phyloP scores from a whole-genome alignment of 1,140 invertebrate species.

The Prorops nasuta region DNA sequence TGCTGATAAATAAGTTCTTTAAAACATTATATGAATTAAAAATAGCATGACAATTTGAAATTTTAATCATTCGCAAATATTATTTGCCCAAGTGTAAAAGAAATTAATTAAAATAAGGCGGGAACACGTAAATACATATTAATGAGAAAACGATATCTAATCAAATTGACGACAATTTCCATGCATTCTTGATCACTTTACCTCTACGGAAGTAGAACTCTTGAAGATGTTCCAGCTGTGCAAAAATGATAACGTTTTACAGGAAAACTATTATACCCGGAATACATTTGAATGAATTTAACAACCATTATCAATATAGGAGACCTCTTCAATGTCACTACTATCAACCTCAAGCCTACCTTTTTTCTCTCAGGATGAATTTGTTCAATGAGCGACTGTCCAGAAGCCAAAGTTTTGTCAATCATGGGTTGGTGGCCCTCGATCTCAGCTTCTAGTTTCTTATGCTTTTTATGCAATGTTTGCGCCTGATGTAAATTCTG shows the following conservation, averaged over 20 bases:
- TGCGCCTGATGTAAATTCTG: conserved; percentile 89
- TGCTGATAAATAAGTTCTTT: no score
- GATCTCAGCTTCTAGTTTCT: conserved; percentile 85
- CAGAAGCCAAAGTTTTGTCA: conserved; percentile 74
- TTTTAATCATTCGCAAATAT: not conserved
- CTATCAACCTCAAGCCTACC: no score
- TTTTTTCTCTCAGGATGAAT: conserved; percentile 75
- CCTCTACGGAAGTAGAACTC: conserved; percentile 36
- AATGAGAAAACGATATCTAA: conserved; percentile 16
- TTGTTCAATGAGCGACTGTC: conserved; percentile 68
- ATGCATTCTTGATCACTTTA: conserved; percentile 42
- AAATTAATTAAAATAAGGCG: conserved; percentile 3
- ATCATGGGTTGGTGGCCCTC: conserved; percentile 79
- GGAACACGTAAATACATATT: conserved; percentile 11
- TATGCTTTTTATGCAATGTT: conserved; percentile 90
- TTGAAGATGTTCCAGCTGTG: conserved; percentile 43
- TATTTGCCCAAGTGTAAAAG: not conserved
- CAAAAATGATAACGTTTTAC: conserved; percentile 38
- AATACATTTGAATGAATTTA: not conserved
- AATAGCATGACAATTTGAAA: no score
- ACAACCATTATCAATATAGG: no score
- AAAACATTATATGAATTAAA: no score
- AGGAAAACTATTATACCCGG: not conserved
- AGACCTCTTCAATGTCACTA: no score
- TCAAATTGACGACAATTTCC: conserved; percentile 24